Percentiles rank a stretch among this genome's conserved stretches.
These are phyloP conservation scores for Ennomos erosarius DNA, from an alignment of 2,888 invertebrate genomes.

Conservation along the genomic window DNA sequence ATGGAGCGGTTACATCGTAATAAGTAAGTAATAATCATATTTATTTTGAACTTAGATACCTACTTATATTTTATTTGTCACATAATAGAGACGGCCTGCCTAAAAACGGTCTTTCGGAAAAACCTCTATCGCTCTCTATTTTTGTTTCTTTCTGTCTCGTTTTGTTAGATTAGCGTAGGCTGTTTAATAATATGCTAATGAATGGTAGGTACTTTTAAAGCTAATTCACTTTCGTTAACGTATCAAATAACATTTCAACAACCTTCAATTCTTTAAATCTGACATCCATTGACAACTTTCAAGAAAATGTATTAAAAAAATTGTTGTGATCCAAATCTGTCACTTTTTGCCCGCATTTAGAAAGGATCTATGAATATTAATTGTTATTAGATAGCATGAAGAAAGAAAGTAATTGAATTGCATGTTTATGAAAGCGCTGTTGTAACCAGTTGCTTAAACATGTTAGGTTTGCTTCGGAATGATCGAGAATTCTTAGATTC, in stretches of 20 bases:
- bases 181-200: too few relatives aligned
- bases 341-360: conserved; percentile 53
- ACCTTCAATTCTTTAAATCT: conserved; percentile 1
- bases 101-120: too few relatives aligned
- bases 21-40: too few relatives aligned
- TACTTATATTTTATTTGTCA: too few relatives aligned
- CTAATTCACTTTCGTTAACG: conserved; percentile 25
- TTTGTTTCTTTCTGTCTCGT: too few relatives aligned
- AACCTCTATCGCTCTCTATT: too few relatives aligned
- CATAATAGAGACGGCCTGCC: too few relatives aligned
- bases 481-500: conserved; percentile 9
- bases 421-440: conserved; percentile 57
- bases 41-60: too few relatives aligned
- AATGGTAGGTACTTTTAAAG: background rate
- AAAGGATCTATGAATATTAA: conserved; percentile 40
- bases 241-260: conserved; percentile 10
- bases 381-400: conserved; percentile 21
- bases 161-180: too few relatives aligned
- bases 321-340: conserved; percentile 51
- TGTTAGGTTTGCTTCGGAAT: conserved; percentile 12
- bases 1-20: too few relatives aligned
- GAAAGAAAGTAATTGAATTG: conserved; percentile 68
- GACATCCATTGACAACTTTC: conserved; percentile 14
- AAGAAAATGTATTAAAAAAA: conserved; percentile 12
- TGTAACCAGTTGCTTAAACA: conserved; percentile 10